Evolutionary conservation across 2,888 invertebrate species (phyloP), one percentile per base, ranked within the genome.

Genomic region (Auanema sp.): DNA sequence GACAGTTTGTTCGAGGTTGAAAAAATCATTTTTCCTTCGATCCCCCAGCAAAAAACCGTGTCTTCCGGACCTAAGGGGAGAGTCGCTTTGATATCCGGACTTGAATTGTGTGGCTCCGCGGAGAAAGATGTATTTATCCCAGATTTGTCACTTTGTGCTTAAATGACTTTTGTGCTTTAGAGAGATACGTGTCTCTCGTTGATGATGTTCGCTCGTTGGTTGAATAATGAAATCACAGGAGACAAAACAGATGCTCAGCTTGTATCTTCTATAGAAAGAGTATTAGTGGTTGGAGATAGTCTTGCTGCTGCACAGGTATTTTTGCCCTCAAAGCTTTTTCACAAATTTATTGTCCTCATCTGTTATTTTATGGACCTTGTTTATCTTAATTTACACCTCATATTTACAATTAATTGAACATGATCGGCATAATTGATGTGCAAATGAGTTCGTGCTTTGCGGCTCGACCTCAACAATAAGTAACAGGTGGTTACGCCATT

Each of bases 11-110:
- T 73, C 50, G 49, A 65, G 14, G 74, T 70, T 40, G 57, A 52
- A 5, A 53, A 58, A 21, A 41, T 71, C 8, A 47, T 74, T 42
- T 72, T 66, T 65, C 74, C 74, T 21, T 23, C 33, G 12, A 50
- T 55, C 1, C 64, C 66, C 3, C 41, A 33, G 21, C 54, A 52
- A 1, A 44, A 43, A 6, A 53, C 10, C 14, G 53, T 43, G 2
- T 21, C 52, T 14, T 8, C 16, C 11, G 25, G 44, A 4, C 52
- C 58, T 1, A 58, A 60, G 11, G 52, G n/a, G 6, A 53, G 25
- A 2, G 50, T 73, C 12, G 73, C 68, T 23, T 64, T 73, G 41
- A 42, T 71, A n/a, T 68, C 68, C 59, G 73, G 73, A 25, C 55
- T 73, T 14, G 70, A 73, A 4, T 49, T 73, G 21, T 53, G 58